These are phyloP conservation scores for Hydrotaea diabolus DNA, from an alignment of 2,888 invertebrate genomes.

Conservation along the genomic window DNA sequence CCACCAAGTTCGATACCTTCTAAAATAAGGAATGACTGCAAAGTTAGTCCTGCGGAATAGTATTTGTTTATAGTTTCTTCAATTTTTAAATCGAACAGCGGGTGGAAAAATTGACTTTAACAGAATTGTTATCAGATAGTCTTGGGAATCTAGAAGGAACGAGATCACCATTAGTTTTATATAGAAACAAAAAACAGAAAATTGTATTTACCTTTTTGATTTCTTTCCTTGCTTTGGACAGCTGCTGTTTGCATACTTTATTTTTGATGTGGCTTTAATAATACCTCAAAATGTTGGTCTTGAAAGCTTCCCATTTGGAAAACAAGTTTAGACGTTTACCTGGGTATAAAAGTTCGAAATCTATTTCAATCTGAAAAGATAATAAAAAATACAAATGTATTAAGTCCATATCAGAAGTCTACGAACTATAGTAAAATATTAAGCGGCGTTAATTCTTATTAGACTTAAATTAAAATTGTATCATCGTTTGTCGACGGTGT, in stretches of 20 bases:
- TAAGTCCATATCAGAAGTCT: no score
- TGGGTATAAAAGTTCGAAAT: neutral
- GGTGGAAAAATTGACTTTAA: neutral
- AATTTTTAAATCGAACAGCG: neutral
- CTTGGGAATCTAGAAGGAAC: neutral
- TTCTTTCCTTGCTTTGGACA: neutral
- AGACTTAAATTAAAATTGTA: no score
- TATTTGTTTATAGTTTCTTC: neutral
- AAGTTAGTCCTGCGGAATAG: constrained; percentile 22
- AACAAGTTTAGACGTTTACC: neutral
- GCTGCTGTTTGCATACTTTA: constrained; percentile 9
- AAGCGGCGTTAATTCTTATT: no score
- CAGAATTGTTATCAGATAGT: neutral
- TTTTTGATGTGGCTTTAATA: neutral
- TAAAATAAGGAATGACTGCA: constrained; percentile 6
- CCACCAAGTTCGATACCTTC: constrained; percentile 17
- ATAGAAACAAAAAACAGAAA: neutral
- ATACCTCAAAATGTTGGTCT: neutral
- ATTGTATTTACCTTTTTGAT: neutral
- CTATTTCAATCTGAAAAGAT: neutral
- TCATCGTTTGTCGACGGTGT: no score
- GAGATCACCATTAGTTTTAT: neutral
- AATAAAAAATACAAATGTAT: no score
- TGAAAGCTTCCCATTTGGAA: neutral
- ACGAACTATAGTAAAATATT: no score